phyloP scores from a whole-genome alignment of 92 coral and sea anemone species.

The Epizoanthus rinbou region DNA sequence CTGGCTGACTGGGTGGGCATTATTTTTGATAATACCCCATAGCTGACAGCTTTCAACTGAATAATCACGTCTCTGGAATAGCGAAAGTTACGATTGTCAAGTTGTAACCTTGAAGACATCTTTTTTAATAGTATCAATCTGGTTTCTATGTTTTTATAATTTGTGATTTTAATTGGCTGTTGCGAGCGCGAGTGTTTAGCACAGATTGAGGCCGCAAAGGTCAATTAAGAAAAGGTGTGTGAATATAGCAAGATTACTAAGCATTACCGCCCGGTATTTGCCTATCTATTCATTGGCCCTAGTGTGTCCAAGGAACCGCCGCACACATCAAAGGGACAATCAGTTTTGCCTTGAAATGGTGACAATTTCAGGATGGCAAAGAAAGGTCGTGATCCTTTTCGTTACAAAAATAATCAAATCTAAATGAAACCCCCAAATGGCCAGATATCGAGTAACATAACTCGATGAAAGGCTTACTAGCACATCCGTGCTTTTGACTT shows the following conservation, averaged over 20 bases:
- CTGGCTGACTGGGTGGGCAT: constrained; percentile 42
- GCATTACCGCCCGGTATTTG: neutral
- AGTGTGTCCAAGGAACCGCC: neutral
- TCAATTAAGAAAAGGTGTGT: constrained; percentile 33
- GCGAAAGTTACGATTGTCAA: neutral
- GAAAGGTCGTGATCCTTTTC: constrained; percentile 43
- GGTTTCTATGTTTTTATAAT: neutral
- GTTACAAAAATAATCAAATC: constrained; percentile 41
- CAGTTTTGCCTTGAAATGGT: neutral
- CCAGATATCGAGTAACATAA: neutral
- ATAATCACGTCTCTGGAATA: neutral
- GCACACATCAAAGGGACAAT: constrained; percentile 28
- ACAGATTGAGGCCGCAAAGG: constrained; percentile 26
- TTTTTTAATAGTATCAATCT: neutral
- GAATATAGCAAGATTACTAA: neutral
- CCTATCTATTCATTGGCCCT: neutral
- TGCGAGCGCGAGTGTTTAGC: constrained; percentile 9
- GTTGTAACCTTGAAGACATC: neutral
- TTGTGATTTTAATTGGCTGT: neutral
- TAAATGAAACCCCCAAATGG: constrained; percentile 15
- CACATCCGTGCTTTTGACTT: too few species aligned
- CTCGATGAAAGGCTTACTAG: constrained; percentile 20
- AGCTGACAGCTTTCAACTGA: constrained; percentile 31
- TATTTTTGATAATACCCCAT: constrained; percentile 17
- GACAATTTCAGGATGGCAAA: constrained; percentile 16